Percentiles rank a stretch among this genome's conserved stretches.
Conservation (phyloP, 2,113 vertebrate species). For the Gymnobelideus leadbeateri region DNA sequence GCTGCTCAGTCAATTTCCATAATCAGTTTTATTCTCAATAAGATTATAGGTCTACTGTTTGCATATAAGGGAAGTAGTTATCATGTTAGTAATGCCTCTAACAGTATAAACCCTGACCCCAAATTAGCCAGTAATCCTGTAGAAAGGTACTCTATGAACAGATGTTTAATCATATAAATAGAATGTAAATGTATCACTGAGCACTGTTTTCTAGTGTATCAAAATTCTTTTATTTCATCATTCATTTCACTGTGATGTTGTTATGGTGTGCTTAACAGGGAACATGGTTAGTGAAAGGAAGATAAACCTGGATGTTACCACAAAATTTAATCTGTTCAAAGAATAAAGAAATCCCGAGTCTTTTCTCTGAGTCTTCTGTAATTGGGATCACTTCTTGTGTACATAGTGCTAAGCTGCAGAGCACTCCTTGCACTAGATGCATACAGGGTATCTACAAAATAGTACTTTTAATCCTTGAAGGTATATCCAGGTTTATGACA, state of each 20-base stretch:
- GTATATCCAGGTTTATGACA: slow-evolving; percentile 94
- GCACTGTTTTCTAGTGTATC: slow-evolving; percentile 86
- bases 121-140: slow-evolving; percentile 85
- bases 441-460: slow-evolving; percentile 82
- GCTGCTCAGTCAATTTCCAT: slow-evolving; percentile 89
- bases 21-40: slow-evolving; percentile 87
- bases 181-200: slow-evolving; percentile 88
- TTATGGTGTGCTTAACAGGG: slow-evolving; percentile 90
- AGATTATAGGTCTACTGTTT: slow-evolving; percentile 92
- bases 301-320: slow-evolving; percentile 92
- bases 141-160: slow-evolving; percentile 90
- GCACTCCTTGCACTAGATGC: slow-evolving; percentile 74
- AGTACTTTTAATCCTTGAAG: slow-evolving; percentile 79
- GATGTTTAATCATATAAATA: slow-evolving; percentile 91
- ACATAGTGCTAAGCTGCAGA: slow-evolving; percentile 74
- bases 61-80: slow-evolving; percentile 92
- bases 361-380: slow-evolving; percentile 76
- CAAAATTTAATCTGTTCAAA: slow-evolving; percentile 75
- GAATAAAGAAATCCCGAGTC: slow-evolving; percentile 70
- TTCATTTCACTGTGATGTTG: slow-evolving; percentile 91
- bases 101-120: slow-evolving; percentile 80
- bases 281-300: slow-evolving; percentile 87
- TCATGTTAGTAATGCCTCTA: slow-evolving; percentile 88
- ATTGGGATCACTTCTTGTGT: slow-evolving; percentile 70
- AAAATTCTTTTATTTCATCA: slow-evolving; percentile 83